Evolutionary conservation across 2,113 vertebrate genomes (phyloP).

Genomic region (Cygnus buccinator): DNA sequence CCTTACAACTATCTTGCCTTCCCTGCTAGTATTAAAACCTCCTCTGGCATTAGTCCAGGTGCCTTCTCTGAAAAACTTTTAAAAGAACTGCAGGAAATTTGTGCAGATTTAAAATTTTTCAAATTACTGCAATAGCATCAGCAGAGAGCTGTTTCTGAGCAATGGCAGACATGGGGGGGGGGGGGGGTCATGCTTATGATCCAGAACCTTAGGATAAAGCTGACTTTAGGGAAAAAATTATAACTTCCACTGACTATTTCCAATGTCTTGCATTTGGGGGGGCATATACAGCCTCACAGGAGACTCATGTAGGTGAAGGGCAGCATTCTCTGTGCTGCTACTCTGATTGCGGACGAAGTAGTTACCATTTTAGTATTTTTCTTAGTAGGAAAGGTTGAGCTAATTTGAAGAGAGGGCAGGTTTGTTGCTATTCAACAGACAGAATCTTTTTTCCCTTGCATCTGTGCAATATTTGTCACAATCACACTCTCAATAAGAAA

Average conservation of each 20-base stretch:
- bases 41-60: background rate
- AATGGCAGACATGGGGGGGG: background rate
- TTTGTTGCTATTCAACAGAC: background rate
- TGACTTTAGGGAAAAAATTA: background rate
- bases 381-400: background rate
- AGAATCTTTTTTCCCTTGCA: background rate
- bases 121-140: background rate
- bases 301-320: background rate
- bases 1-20: background rate
- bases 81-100: background rate
- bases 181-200: background rate
- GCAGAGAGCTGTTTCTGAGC: background rate
- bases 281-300: background rate
- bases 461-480: background rate
- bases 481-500: background rate
- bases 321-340: background rate
- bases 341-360: background rate
- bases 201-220: background rate
- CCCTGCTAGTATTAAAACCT: background rate
- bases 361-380: background rate
- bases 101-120: background rate
- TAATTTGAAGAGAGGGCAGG: background rate
- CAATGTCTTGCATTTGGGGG: background rate
- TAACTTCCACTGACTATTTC: background rate
- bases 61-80: background rate